These are phyloP conservation scores for Perca schrenkii DNA, from an alignment of 2,113 vertebrate species.

Conservation along the genomic window DNA sequence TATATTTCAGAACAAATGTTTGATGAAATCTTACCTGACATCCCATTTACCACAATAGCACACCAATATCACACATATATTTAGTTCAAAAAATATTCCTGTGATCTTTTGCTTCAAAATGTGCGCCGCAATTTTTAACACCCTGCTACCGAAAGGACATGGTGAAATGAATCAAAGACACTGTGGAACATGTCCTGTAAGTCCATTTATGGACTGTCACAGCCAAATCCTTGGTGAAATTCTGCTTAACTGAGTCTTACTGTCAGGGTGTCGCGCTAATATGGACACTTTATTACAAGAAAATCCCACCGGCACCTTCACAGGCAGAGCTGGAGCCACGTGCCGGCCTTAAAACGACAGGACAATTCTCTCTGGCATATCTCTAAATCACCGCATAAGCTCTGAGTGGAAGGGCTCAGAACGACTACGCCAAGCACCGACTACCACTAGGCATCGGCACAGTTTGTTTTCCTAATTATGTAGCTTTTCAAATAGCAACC, in stretches of 20 bases:
- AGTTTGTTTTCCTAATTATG: conserved; percentile 40
- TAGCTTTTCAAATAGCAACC: conserved; percentile 18
- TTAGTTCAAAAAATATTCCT: conserved; percentile 34
- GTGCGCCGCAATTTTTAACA: neutral
- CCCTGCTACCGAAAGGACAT: conserved; percentile 23
- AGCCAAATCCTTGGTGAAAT: conserved; percentile 50
- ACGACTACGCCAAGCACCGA: neutral
- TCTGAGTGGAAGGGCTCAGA: conserved; percentile 15
- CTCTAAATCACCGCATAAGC: conserved; percentile 51
- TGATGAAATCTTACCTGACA: conserved; percentile 73
- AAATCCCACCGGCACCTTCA: conserved; percentile 59
- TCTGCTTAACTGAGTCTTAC: conserved; percentile 62
- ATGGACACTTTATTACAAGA: conserved; percentile 61
- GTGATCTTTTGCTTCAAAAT: conserved; percentile 45
- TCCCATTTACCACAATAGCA: conserved; percentile 55
- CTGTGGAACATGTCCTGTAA: conserved; percentile 18
- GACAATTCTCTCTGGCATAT: conserved; percentile 34
- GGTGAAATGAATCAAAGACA: conserved; percentile 35
- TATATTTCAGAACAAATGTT: conserved; percentile 63
- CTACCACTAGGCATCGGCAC: conserved; percentile 6
- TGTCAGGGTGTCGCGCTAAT: conserved; percentile 63
- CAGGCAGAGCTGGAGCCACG: conserved; percentile 55
- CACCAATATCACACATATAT: conserved; percentile 36
- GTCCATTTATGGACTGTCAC: conserved; percentile 57
- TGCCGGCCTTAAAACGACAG: conserved; percentile 49